Evolutionary conservation across 1,140 invertebrate genomes (phyloP).

Genomic region (Caerostris extrusa): DNA sequence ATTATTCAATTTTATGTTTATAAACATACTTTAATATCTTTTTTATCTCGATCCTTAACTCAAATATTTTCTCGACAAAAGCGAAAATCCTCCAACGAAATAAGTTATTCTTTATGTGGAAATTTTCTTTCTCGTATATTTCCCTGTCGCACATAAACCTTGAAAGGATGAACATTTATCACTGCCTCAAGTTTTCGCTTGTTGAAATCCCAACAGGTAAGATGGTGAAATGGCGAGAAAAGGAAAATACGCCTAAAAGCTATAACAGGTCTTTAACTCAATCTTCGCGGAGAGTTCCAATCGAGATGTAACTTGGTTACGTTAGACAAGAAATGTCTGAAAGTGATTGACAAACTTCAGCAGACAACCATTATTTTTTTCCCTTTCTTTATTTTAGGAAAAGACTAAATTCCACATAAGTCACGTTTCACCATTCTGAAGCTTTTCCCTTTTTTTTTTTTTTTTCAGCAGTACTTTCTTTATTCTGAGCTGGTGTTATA

Average conservation of each 20-base stretch:
- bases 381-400: not conserved
- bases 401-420: not conserved
- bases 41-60: too few relatives aligned
- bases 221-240: not conserved
- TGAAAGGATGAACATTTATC: not conserved
- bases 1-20: too few relatives aligned
- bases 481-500: too few relatives aligned
- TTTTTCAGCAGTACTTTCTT: too few relatives aligned
- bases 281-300: not conserved
- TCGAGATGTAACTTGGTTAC: not conserved
- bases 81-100: not conserved
- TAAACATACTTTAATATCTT: too few relatives aligned
- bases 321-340: not conserved
- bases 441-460: too few relatives aligned
- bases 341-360: constrained; percentile 6
- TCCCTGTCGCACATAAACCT: not conserved
- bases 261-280: not conserved
- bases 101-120: not conserved
- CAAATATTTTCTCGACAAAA: not conserved
- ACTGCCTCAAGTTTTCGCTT: not conserved
- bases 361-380: not conserved
- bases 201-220: not conserved
- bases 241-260: not conserved
- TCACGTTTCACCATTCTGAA: not conserved
- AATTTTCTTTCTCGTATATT: not conserved